Base-by-base conservation (phyloP, 2,113 vertebrate species). In the Coracopsis vasa region DNA sequence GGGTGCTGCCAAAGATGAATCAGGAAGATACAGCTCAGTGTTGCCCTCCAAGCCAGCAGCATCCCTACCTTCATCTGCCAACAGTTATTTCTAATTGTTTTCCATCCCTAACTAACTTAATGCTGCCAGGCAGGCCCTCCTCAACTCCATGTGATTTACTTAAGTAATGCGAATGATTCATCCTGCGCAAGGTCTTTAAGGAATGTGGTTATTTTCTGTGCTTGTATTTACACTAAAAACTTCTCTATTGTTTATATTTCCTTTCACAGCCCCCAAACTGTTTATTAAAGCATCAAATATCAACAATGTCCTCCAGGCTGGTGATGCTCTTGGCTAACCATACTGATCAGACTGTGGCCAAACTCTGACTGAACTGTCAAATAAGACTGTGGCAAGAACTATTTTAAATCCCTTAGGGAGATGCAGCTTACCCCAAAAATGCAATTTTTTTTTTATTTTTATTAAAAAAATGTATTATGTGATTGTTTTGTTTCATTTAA, bases 351-450 rank as follows among this genome's bases (percentile, higher is more conserved):
- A 58, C 14, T 7, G 3, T 48, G 50, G 73, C 54, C 84, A 85
- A 95, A 92, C 62, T 71, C 72, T 94, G 90, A 90, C 77, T 82
- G 79, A 93, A 66, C 39, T 83, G 83, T 80, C 83, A 96, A 94
- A 31, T 72, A 78, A 74, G 53, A 60, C 53, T 69, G 64, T 42
- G 27, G 58, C n/a, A 87, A 93, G 45, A 91, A 89, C 66, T 60
- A 85, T 65, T 83, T 89, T 39, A 80, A 74, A 87, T 60, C 58
- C 45, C 82, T 35, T 31, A 62, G 64, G 78, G 29, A 95, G 58
- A 87, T 17, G 53, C 0, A 0, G 27, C 71, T 88, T 92, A 91
- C 80, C 21, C 8, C 70, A 83, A 95, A 89, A 70, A 41, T 41
- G 20, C n/a, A 87, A 67, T 60, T 19, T 6, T 65, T 69, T 62